These are phyloP conservation scores for Eledone cirrhosa DNA, from an alignment of 2,888 invertebrate species.

Conservation along the genomic window DNA sequence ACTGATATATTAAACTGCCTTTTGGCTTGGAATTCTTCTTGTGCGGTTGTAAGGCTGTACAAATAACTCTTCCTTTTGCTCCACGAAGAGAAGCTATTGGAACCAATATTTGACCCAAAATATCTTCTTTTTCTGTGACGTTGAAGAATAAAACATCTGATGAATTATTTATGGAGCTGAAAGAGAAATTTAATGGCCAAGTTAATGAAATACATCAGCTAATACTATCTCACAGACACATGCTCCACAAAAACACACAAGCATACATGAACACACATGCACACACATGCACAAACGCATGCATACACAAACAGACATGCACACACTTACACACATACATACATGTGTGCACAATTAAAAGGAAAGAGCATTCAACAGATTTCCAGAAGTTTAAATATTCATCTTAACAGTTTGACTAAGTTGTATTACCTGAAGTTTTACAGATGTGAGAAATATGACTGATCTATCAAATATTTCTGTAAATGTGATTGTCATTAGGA, in stretches of 20 bases:
- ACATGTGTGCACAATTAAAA: no score
- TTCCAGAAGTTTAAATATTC: no score
- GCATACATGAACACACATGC: slow-evolving; percentile 17
- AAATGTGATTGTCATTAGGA: no score
- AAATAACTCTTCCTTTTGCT: slow-evolving; percentile 47
- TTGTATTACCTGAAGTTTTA: no score
- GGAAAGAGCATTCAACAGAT: no score
- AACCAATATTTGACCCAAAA: slow-evolving; percentile 58
- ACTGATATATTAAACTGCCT: slow-evolving; percentile 61
- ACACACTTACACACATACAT: no score
- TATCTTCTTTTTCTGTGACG: slow-evolving; percentile 61
- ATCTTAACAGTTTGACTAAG: no score
- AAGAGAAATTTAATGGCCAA: slow-evolving; percentile 32
- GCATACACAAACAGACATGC: no score
- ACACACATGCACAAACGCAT: neutral
- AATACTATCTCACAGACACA: neutral
- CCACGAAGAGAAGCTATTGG: slow-evolving; percentile 51
- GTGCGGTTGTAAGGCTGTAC: slow-evolving; percentile 56
- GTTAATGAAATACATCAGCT: neutral
- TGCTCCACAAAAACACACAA: neutral
- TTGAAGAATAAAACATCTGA: slow-evolving; percentile 58
- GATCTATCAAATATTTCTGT: no score
- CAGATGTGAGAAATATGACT: no score
- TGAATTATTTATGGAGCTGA: slow-evolving; percentile 50
- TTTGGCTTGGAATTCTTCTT: slow-evolving; percentile 61